phyloP scores from a whole-genome alignment of 2,888 invertebrate genomes.

The Euzophera pinguis region DNA sequence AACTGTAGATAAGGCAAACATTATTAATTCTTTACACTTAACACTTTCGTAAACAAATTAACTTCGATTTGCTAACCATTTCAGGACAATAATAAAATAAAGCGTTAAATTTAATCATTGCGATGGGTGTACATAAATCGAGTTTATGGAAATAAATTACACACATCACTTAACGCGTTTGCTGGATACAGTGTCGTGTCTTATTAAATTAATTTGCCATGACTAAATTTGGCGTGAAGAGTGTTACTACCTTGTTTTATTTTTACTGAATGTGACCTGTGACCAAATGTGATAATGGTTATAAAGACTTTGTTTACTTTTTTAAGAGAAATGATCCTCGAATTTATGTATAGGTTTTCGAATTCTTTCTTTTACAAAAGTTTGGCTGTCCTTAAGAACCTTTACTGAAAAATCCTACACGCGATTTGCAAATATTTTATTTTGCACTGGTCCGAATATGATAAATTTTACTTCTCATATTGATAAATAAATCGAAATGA shows the following conservation, averaged over 20 bases:
- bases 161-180: conserved; percentile 2
- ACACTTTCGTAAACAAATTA: neutral
- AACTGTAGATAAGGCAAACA: neutral
- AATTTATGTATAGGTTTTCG: too few relatives aligned
- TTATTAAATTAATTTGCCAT: conserved; percentile 4
- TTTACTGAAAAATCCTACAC: too few relatives aligned
- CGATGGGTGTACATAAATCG: conserved; percentile 12
- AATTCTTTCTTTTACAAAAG: too few relatives aligned
- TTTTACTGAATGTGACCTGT: neutral
- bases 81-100: conserved; percentile 20
- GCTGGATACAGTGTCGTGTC: neutral
- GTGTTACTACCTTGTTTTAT: neutral
- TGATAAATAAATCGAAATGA: too few relatives aligned
- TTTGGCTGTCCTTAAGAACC: too few relatives aligned
- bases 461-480: too few relatives aligned
- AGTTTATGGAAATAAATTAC: conserved; percentile 17
- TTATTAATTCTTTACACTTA: too few relatives aligned
- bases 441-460: too few relatives aligned
- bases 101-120: conserved; percentile 3
- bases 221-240: neutral
- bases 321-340: neutral
- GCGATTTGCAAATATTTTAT: too few relatives aligned
- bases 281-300: neutral
- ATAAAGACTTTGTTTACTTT: neutral
- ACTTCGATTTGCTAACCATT: conserved; percentile 5